Evolutionary conservation across 92 coral and sea anemone genomes (phyloP), one percentile per base, ranked within the genome.

Genomic region (Porites rus): DNA sequence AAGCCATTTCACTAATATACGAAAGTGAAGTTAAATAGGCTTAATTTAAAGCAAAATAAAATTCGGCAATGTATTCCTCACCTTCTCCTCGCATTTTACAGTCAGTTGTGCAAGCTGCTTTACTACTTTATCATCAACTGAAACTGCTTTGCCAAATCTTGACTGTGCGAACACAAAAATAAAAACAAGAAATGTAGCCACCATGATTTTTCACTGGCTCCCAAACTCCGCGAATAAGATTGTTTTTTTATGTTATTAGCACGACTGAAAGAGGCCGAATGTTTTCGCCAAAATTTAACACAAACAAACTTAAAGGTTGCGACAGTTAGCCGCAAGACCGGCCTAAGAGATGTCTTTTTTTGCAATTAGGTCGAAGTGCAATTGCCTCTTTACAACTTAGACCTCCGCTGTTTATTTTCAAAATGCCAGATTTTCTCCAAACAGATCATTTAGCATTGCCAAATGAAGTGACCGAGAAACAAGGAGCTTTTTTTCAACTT

Each of bases 71-170:
- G 22, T 50, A 51, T 25, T 24, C 20, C 86, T 1, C 59, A 83
- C 87, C 87, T 56, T 83, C 52, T 83, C 24, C 63, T 83, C 87
- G 73, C 87, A 83, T 83, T 83, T 83, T 25, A 83, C 52, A 13
- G 1, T 21, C 53, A 64, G 13, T 22, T 64, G 80, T 73, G 80
- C 87, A 17, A 24, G 31, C 60, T 22, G 24, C 60, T 20, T 74
- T 1, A 74, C 87, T 46, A 4, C 6, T 6, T 63, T 4, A 38
- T 38, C 24, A 20, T 19, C 43, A 62, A 73, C 51, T 9, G 9
- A 62, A 8, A 63, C 58, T 72, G 19, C 10, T 46, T 21, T 8
- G 14, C 73, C 61, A 46, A 51, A 83, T 61, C 16, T 19, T 21
- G 51, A 20, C 50, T 24, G 61, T 22, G 65, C 70, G 43, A 21